phyloP scores from a whole-genome alignment of 2,888 invertebrate species.

The Ormyrus rosae region DNA sequence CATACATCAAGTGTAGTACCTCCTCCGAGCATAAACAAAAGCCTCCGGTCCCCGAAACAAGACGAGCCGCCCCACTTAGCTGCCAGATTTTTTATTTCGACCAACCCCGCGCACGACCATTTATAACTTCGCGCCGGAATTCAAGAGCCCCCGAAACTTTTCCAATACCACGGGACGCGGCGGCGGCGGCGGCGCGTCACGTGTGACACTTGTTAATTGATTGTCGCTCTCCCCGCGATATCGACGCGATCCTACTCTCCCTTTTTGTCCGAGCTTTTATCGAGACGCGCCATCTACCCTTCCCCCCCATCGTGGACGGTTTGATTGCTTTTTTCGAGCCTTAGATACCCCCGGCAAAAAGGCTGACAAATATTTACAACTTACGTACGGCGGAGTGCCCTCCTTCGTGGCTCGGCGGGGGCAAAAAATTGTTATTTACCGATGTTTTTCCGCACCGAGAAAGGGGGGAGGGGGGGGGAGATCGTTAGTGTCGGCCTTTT shows the following conservation, averaged over 20 bases:
- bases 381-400: too few species aligned
- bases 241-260: too few species aligned
- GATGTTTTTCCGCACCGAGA: too few species aligned
- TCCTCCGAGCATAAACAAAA: too few species aligned
- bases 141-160: conserved; percentile 40
- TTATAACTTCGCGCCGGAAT: background rate
- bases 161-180: conserved; percentile 23
- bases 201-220: conserved; percentile 47
- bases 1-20: too few species aligned
- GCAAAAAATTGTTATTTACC: too few species aligned
- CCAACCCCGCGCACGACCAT: background rate
- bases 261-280: conserved; percentile 15
- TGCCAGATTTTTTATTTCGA: background rate
- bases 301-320: background rate
- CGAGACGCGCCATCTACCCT: background rate
- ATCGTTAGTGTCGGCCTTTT: too few species aligned
- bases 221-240: conserved; percentile 9
- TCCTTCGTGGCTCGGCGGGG: too few species aligned
- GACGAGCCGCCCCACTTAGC: background rate
- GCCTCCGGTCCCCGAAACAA: too few species aligned
- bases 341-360: background rate
- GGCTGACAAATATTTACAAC: conserved; percentile 24
- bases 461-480: too few species aligned
- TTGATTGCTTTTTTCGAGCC: background rate
- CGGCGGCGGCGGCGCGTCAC: background rate